Conservation (phyloP, 1,140 invertebrate species). For the Choristoneura fumiferana region DNA sequence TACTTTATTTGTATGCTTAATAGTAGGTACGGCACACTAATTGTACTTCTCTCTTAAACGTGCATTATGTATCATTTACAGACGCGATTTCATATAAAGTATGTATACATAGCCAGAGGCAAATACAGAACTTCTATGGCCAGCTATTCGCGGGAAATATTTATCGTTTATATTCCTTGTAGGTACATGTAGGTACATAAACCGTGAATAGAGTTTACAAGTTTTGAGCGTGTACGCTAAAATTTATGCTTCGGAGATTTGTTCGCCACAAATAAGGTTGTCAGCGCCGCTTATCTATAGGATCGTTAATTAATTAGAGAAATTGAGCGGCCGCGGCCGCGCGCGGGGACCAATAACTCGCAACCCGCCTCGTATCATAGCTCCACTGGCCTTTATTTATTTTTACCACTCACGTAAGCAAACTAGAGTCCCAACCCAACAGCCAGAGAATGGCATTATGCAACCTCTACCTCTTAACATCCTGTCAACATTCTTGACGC, state of each 20-base stretch:
- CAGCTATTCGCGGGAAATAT: slow-evolving; percentile 10
- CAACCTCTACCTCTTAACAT: not conserved
- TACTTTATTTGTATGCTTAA: too few species aligned
- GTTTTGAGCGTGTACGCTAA: slow-evolving; percentile 68
- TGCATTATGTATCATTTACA: too few species aligned
- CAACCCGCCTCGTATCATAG: slow-evolving; percentile 75
- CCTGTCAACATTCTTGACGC: too few species aligned
- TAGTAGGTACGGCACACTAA: too few species aligned
- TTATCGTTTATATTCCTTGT: slow-evolving; percentile 41
- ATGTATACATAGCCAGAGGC: not conserved
- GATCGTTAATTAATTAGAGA: slow-evolving; percentile 79
- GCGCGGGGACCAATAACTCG: slow-evolving; percentile 74
- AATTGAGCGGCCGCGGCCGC: slow-evolving; percentile 68
- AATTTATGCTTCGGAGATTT: slow-evolving; percentile 77
- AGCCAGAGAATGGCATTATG: slow-evolving; percentile 40
- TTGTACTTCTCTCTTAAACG: too few species aligned
- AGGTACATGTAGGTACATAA: slow-evolving; percentile 35
- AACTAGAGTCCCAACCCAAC: slow-evolving; percentile 68
- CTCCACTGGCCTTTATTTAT: slow-evolving; percentile 72
- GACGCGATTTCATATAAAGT: slow-evolving; percentile 23
- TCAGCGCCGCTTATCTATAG: slow-evolving; percentile 72
- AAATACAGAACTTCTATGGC: not conserved
- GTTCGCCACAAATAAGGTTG: slow-evolving; percentile 78
- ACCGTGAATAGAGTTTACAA: slow-evolving; percentile 67
- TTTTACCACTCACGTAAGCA: slow-evolving; percentile 74